Percentiles rank a stretch among this genome's conserved stretches.
Evolutionary conservation across 2,888 invertebrate species (phyloP).

Genomic region (Rotaria macrura): DNA sequence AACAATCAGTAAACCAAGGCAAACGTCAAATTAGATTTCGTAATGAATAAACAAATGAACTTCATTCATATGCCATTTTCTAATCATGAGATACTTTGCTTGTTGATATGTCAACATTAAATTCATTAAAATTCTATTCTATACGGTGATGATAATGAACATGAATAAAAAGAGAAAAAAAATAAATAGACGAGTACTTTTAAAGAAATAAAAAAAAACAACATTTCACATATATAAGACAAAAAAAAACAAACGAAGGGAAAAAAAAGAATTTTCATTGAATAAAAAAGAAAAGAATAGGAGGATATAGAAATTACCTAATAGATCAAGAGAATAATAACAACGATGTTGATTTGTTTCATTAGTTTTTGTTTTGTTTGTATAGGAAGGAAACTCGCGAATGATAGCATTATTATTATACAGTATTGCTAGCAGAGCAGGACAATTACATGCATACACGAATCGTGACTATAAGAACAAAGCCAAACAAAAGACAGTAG

Average conservation of each 20-base stretch:
- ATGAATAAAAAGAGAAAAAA: not conserved
- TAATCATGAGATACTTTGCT: not conserved
- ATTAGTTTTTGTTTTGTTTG: not conserved
- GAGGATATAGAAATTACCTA: not conserved
- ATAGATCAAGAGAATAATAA: not conserved
- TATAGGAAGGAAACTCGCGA: not conserved
- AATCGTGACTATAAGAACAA: not conserved
- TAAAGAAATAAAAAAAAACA: conserved; percentile 1
- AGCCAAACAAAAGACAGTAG: not conserved
- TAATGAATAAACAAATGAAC: too few relatives aligned
- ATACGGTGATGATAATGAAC: not conserved
- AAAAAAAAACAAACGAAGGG: not conserved
- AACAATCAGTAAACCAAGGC: too few relatives aligned
- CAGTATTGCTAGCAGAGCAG: not conserved
- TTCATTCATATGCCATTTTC: too few relatives aligned
- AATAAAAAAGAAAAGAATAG: not conserved
- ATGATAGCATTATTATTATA: not conserved
- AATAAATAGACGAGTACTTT: conserved; percentile 12
- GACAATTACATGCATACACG: not conserved
- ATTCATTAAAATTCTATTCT: not conserved
- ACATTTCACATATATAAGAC: conserved; percentile 1
- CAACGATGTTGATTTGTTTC: not conserved
- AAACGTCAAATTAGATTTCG: too few relatives aligned
- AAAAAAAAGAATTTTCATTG: not conserved
- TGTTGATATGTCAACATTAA: not conserved